Evolutionary conservation across 2,797 vertebrate species (phyloP).

Genomic region (Taenioides sp.): DNA sequence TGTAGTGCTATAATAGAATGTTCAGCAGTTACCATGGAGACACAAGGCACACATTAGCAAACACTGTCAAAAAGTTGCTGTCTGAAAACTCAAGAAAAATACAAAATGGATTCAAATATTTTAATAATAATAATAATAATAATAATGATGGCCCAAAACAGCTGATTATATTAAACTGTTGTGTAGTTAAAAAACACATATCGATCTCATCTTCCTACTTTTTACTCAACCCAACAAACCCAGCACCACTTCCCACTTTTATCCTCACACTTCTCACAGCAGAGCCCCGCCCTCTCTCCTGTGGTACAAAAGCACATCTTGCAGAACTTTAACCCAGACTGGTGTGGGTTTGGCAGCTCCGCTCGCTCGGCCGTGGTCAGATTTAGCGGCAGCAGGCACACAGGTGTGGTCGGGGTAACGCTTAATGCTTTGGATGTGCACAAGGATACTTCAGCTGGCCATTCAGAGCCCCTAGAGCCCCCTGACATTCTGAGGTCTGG

Average conservation of each 20-base stretch:
- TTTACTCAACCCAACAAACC: background rate
- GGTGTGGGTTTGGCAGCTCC: slow-evolving; percentile 41
- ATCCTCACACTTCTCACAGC: background rate
- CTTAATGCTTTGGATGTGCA: slow-evolving; percentile 19
- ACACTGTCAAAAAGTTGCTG: too few species aligned
- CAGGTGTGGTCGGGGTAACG: slow-evolving; percentile 33
- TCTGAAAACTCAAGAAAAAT: too few species aligned
- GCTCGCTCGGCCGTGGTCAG: slow-evolving; percentile 29
- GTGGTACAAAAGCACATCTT: slow-evolving; percentile 26
- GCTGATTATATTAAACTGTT: too few species aligned
- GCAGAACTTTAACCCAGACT: slow-evolving; percentile 34
- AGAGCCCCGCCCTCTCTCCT: background rate
- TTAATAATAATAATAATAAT: too few species aligned
- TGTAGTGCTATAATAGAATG: too few species aligned
- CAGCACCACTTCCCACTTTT: background rate
- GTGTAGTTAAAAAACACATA: too few species aligned
- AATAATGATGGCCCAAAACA: too few species aligned
- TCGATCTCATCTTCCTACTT: too few species aligned
- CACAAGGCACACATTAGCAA: too few species aligned
- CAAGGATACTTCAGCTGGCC: slow-evolving; percentile 19
- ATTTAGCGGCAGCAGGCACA: slow-evolving; percentile 33
- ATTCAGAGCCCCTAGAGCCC: background rate
- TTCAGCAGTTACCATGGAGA: too few species aligned
- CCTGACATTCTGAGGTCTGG: background rate
- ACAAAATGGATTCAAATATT: too few species aligned